Base-by-base conservation (phyloP, 2,113 vertebrate species). In the Lethenteron camtschaticum region DNA sequence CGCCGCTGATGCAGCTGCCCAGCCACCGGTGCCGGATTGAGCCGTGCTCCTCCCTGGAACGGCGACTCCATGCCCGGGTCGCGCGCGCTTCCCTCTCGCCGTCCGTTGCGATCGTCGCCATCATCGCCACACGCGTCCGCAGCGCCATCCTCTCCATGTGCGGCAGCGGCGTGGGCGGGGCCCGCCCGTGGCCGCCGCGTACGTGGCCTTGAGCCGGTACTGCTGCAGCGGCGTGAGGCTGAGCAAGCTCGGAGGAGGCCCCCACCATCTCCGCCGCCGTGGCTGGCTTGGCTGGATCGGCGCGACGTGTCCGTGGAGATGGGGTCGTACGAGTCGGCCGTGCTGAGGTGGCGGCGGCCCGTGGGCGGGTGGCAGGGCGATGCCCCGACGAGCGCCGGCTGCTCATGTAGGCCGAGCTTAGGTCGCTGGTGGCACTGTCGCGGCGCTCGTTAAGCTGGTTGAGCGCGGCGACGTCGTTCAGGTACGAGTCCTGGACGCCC, bases 221-320 rank as follows among this genome's bases (percentile, higher is more conserved):
- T 95, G 94, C 77, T 96, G 90, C 8, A 87, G 89, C 0, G 92
- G 90, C 0, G 94, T 96, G 73, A 96, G 85, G 76, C 85, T 89
- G 56, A 96, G 84, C 57, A 89, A 77, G 57, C 87, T 82, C 24
- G 24, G 10, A 0, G 85, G 80, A 41, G 41, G 41, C 41, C 41
- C 41, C 41, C 41, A 41, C 41, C 41, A 41, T 41, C 41, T 41
- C 41, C 78, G 2, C 81, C 83, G 12, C 82, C 81, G 59, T 90
- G 88, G 76, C 90, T 95, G 13, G 83, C 87, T 75, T 99, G 87
- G 1, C 92, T 99, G 0, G 94, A 99, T 55, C 94, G 85, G 16
- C 94, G 85, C 1, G 90, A 96, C 1, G 92, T 80, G 1, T 99
- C 94, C 0, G 91, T 88, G 2, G 94, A 99, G 77, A 99, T 99